phyloP scores from a whole-genome alignment of 1,140 invertebrate genomes.

The Lamellibrachia luymesi region DNA sequence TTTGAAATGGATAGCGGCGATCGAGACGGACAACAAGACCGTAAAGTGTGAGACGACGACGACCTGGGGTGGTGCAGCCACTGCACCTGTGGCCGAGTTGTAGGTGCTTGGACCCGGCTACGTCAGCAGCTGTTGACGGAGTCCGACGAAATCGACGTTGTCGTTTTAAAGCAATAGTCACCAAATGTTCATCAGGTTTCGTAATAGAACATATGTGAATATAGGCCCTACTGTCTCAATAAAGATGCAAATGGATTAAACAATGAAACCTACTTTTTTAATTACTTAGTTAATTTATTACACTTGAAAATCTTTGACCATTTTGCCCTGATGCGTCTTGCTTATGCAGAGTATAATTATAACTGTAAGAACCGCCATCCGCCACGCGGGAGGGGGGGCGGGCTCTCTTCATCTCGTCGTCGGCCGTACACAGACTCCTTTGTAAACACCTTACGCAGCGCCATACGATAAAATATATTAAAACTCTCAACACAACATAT shows the following conservation, averaged over 20 bases:
- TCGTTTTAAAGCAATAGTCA: background rate
- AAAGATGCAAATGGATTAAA: no score
- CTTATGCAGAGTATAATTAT: background rate
- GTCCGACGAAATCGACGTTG: background rate
- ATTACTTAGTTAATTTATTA: background rate
- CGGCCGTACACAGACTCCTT: background rate
- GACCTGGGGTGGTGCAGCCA: no score
- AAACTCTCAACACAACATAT: background rate
- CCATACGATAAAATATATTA: no score
- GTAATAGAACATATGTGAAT: no score
- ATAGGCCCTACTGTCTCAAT: no score
- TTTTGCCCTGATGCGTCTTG: background rate
- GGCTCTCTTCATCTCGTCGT: background rate
- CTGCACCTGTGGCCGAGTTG: background rate
- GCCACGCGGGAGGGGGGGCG: background rate
- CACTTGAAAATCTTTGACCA: background rate
- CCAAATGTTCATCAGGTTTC: background rate
- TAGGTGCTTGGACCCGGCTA: background rate
- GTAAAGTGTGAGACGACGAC: background rate
- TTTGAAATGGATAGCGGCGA: slow-evolving; percentile 4
- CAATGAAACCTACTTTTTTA: background rate
- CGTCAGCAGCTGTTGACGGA: background rate
- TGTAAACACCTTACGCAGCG: no score
- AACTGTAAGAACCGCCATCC: background rate
- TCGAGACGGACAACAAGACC: background rate